Evolutionary conservation across 2,113 vertebrate genomes (phyloP).

Genomic region (Madoqua kirkii): DNA sequence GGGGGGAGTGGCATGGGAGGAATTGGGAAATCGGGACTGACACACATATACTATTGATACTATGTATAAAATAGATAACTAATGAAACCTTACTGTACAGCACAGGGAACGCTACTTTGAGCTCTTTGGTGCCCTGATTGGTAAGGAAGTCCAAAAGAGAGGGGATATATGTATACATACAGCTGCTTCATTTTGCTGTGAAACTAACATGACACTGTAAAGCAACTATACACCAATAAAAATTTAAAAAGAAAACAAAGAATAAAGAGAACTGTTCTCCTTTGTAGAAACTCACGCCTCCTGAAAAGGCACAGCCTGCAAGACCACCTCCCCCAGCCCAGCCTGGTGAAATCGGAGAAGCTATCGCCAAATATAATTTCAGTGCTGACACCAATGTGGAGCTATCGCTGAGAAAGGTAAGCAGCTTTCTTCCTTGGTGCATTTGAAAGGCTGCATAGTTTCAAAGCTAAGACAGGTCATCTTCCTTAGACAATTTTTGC

Average conservation of each 20-base stretch:
- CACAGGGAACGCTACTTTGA: not conserved
- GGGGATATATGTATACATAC: not conserved
- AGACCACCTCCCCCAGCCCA: slow-evolving; percentile 95
- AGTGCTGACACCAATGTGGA: slow-evolving; percentile 97
- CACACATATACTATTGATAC: not conserved
- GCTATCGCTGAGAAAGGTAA: slow-evolving; percentile 95
- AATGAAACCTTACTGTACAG: not conserved
- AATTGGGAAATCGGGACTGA: not conserved
- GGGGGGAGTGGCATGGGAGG: not conserved
- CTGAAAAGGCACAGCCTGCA: slow-evolving; percentile 93
- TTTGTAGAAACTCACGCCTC: slow-evolving; percentile 86
- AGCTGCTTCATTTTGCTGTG: not conserved
- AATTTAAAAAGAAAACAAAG: not conserved
- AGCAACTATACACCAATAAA: not conserved
- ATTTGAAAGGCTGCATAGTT: not conserved
- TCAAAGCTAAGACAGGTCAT: not conserved
- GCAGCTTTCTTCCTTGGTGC: not conserved
- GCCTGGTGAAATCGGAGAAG: slow-evolving; percentile 94
- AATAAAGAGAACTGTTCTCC: not conserved
- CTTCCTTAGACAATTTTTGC: not conserved
- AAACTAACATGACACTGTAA: not conserved
- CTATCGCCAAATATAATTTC: slow-evolving; percentile 95
- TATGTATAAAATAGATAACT: not conserved
- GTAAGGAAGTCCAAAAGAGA: not conserved
- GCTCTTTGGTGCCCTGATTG: not conserved